Evolutionary conservation across 1,140 invertebrate genomes (phyloP).

Genomic region (Pogonognathellus flavescens): DNA sequence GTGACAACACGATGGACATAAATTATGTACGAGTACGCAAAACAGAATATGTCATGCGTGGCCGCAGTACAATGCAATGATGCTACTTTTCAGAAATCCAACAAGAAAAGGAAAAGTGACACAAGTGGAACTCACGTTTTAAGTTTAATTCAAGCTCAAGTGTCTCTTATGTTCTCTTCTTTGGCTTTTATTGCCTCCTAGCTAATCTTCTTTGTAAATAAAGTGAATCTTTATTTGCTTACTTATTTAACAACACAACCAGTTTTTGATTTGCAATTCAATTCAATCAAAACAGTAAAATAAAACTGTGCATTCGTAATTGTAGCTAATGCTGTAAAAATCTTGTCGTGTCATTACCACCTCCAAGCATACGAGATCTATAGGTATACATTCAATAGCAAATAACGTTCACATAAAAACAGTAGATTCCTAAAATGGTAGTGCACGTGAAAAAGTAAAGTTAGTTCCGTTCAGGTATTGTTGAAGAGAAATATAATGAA

Average conservation of each 20-base stretch:
- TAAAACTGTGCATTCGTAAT: too few species aligned
- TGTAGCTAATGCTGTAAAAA: too few species aligned
- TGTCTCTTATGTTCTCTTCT: slow-evolving; percentile 5
- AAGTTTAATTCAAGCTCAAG: not conserved
- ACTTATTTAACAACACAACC: not conserved
- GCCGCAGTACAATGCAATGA: slow-evolving; percentile 6
- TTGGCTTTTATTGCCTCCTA: not conserved
- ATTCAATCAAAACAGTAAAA: too few species aligned
- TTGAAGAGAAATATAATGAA: too few species aligned
- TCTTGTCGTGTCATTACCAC: too few species aligned
- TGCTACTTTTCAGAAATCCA: slow-evolving; percentile 34
- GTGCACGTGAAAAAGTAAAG: too few species aligned
- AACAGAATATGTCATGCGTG: slow-evolving; percentile 23
- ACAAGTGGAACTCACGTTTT: slow-evolving; percentile 38
- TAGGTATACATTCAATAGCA: too few species aligned
- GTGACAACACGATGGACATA: slow-evolving; percentile 9
- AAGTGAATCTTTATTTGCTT: not conserved
- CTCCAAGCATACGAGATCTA: too few species aligned
- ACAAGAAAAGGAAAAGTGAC: slow-evolving; percentile 39
- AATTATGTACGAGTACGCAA: slow-evolving; percentile 36
- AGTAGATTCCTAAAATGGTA: too few species aligned
- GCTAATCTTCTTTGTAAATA: not conserved
- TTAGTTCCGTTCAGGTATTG: too few species aligned
- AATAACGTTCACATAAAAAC: too few species aligned
- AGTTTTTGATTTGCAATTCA: too few species aligned